Evolutionary conservation across 2,113 vertebrate genomes (phyloP), one percentile per base, ranked within the genome.

Genomic region (Centrocercus urophasianus): DNA sequence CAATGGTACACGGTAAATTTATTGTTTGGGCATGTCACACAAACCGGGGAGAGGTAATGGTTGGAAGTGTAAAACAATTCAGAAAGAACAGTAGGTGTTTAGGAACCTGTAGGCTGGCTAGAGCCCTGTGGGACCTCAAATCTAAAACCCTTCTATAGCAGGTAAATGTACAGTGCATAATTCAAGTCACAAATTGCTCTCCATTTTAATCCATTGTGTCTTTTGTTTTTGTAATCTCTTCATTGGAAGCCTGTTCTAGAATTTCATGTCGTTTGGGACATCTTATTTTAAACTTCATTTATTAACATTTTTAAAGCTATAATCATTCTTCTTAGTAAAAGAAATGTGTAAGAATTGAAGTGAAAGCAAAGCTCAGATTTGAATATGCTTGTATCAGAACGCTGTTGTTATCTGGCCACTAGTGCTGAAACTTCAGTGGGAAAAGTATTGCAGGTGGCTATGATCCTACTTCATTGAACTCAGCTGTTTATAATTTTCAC

Each of bases 301-400:
- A 42, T 52, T 40, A 57, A 27, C 5, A 3, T 67, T 77, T 38
- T 12, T 2, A 25, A 71, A 71, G 65, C 38, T 40, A 14, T 45
- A 47, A 45, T 64, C 0, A 36, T 82, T 67, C 45, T 89, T 57
- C 28, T 64, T 71, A 65, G 65, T 47, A 28, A 52, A 18, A 6
- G 52, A 82, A 36, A 34, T 36, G 4, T 25, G 1, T 14, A 11
- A 25, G 27, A 25, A 5, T 34, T 36, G 19, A 45, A 82, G 28
- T 25, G 7, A 36, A 71, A 86, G 50, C 12, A 3, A 70, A 69
- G 34, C 57, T 73, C 32, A 22, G 48, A 10, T 47, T 38, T 43
- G 2, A 0, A 4, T 70, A 21, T 0, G 1, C 8, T 87, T 4
- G 6, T 65, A 14, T 60, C 17, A 0, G 0, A 63, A 32, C 28